phyloP scores from a whole-genome alignment of 2,888 invertebrate genomes.

The Caenorhabditis doughertyi region DNA sequence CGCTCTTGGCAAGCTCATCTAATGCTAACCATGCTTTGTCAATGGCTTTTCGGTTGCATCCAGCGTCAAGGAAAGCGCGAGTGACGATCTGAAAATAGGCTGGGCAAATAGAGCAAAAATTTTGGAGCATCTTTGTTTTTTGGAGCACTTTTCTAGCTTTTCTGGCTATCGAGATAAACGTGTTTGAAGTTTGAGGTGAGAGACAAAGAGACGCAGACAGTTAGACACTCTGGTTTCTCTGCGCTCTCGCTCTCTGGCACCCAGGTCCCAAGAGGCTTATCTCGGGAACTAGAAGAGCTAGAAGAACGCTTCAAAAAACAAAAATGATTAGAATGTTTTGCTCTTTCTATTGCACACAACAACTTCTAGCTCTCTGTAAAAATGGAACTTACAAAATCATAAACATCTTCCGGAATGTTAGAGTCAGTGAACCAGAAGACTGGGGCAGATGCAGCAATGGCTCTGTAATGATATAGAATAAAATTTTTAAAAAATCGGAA shows the following conservation, averaged over 20 bases:
- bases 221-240: not conserved
- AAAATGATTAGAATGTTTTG: not conserved
- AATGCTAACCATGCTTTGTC: conserved; percentile 89
- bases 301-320: not conserved
- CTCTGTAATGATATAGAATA: too few relatives aligned
- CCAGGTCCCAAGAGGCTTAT: not conserved
- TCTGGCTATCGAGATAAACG: not conserved
- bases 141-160: not conserved
- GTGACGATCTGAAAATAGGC: conserved; percentile 43
- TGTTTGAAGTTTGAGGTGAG: not conserved
- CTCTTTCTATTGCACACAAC: not conserved
- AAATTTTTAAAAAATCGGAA: not conserved
- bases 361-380: not conserved
- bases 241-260: not conserved
- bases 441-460: too few relatives aligned
- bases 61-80: conserved; percentile 83
- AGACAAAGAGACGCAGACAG: too few relatives aligned
- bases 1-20: conserved; percentile 85
- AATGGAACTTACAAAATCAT: not conserved
- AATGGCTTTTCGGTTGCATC: conserved; percentile 86
- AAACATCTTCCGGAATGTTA: too few relatives aligned
- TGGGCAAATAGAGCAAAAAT: not conserved
- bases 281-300: not conserved
- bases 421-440: too few relatives aligned
- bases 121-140: not conserved